A percentile compares a stretch with the other conserved stretches of the same genome.
Evolutionary conservation across 2,888 invertebrate genomes (phyloP).

Genomic region (Drepanosiphum platanoidis): DNA sequence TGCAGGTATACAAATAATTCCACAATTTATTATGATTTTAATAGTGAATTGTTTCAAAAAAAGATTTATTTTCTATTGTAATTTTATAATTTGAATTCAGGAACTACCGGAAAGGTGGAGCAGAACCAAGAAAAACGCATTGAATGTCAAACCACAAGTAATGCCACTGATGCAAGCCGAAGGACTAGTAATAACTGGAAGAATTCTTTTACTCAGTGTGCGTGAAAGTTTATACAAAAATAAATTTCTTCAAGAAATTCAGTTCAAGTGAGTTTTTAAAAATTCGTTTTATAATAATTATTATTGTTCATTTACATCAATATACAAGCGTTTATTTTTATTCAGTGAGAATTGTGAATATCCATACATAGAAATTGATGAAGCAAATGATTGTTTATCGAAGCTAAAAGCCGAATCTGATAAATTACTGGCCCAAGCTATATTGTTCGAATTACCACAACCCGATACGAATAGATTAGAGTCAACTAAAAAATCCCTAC

Average conservation of each 20-base stretch:
- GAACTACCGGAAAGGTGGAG: slow-evolving; percentile 90
- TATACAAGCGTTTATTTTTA: slow-evolving; percentile 67
- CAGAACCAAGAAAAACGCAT: slow-evolving; percentile 83
- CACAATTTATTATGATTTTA: neutral
- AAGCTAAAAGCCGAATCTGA: slow-evolving; percentile 77
- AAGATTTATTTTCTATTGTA: neutral
- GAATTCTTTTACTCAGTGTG: slow-evolving; percentile 82
- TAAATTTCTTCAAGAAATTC: slow-evolving; percentile 73
- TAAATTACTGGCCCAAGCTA: slow-evolving; percentile 77
- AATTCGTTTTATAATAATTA: neutral
- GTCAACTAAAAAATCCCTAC: slow-evolving; percentile 80
- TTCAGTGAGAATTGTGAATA: slow-evolving; percentile 73
- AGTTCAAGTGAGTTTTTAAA: slow-evolving; percentile 68
- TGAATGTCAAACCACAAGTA: slow-evolving; percentile 84
- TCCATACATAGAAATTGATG: slow-evolving; percentile 77
- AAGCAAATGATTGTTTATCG: slow-evolving; percentile 74
- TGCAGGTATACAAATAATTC: too few species aligned
- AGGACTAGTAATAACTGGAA: slow-evolving; percentile 85
- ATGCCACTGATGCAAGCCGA: slow-evolving; percentile 90
- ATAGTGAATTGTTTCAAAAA: neutral
- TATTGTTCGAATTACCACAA: slow-evolving; percentile 85
- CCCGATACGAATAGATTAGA: slow-evolving; percentile 84
- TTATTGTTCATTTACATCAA: too few species aligned
- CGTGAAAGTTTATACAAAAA: slow-evolving; percentile 81
- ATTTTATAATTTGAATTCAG: slow-evolving; percentile 68